phyloP scores from a whole-genome alignment of 2,113 vertebrate species.

The Myiagra hebetior region DNA sequence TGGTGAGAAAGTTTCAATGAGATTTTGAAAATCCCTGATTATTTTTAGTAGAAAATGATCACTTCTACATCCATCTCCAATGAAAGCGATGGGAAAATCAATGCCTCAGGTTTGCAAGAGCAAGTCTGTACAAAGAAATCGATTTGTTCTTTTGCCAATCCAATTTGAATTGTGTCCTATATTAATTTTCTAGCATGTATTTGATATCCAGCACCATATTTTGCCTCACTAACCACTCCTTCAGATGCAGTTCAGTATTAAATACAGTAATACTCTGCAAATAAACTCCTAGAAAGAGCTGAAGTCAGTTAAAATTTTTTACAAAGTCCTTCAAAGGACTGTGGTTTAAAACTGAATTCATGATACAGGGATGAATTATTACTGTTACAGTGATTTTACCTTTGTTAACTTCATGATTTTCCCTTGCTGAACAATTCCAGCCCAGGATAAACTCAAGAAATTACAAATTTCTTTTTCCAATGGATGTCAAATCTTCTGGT shows the following conservation, averaged over 20 bases:
- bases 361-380: neutral
- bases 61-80: neutral
- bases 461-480: neutral
- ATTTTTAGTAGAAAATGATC: neutral
- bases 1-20: neutral
- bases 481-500: neutral
- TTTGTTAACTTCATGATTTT: neutral
- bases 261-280: neutral
- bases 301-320: neutral
- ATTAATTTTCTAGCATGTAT: neutral
- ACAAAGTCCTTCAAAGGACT: neutral
- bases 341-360: neutral
- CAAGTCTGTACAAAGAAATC: neutral
- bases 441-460: neutral
- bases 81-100: neutral
- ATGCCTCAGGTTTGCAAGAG: neutral
- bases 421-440: neutral
- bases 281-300: neutral
- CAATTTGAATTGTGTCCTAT: neutral
- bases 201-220: neutral
- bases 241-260: neutral
- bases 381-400: neutral
- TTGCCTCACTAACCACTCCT: neutral
- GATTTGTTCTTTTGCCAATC: neutral
- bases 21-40: neutral